A percentile compares a stretch with the other conserved stretches of the same genome.
Evolutionary conservation across 2,888 invertebrate genomes (phyloP).

Genomic region (Ennomos fuscantarius): DNA sequence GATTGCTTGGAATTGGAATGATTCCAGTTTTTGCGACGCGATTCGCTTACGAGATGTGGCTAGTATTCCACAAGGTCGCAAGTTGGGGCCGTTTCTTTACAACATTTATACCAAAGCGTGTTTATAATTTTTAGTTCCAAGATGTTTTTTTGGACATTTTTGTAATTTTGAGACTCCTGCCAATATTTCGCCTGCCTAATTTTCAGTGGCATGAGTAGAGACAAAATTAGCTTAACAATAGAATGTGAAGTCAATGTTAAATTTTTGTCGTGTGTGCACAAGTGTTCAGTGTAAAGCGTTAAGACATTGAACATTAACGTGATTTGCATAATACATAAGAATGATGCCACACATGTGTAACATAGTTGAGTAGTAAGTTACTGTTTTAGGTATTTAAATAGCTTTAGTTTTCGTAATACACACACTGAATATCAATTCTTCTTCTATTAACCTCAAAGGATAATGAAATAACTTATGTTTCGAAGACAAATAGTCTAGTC

Average conservation of each 20-base stretch:
- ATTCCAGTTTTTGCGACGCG: constrained; percentile 62
- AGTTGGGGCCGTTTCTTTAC: constrained; percentile 46
- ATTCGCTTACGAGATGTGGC: constrained; percentile 56
- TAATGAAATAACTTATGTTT: too few relatives aligned
- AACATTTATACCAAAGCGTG: constrained; percentile 28
- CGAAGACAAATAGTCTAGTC: too few relatives aligned
- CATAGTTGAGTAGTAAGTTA: not conserved
- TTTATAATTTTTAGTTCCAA: constrained; percentile 27
- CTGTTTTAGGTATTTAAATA: constrained; percentile 10
- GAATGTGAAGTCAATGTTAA: constrained; percentile 30
- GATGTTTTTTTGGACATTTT: constrained; percentile 19
- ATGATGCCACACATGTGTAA: constrained; percentile 15
- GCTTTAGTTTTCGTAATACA: constrained; percentile 7
- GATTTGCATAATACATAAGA: constrained; percentile 38
- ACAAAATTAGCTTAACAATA: constrained; percentile 28
- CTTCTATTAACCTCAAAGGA: not conserved
- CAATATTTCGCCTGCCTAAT: constrained; percentile 1
- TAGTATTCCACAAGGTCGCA: constrained; percentile 67
- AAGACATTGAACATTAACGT: constrained; percentile 23
- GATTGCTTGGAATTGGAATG: constrained; percentile 52
- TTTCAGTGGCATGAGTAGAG: constrained; percentile 11
- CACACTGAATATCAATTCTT: constrained; percentile 8
- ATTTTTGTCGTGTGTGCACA: constrained; percentile 35
- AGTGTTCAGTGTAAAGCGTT: constrained; percentile 26
- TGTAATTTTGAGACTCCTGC: constrained; percentile 6